These are phyloP conservation scores for Hemitrygon akajei DNA, from an alignment of 2,797 vertebrate species.

Conservation along the genomic window DNA sequence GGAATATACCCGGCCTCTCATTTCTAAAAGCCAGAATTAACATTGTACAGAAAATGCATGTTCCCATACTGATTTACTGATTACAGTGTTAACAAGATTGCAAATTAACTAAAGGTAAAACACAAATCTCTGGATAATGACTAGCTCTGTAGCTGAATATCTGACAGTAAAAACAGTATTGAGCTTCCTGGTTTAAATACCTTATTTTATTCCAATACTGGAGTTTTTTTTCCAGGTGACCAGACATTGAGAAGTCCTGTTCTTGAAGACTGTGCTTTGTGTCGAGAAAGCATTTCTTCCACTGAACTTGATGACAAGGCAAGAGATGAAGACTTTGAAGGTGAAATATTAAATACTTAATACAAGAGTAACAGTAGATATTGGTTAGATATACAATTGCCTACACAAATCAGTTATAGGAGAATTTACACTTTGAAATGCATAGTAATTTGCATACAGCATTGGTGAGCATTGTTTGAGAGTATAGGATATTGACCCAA, in stretches of 20 bases:
- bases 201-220: not conserved
- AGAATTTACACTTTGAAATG: not conserved
- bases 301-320: conserved; percentile 87
- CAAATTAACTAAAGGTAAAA: too few relatives aligned
- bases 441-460: not conserved
- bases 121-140: not conserved
- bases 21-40: not conserved
- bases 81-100: too few relatives aligned
- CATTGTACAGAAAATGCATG: too few relatives aligned
- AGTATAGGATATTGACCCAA: not conserved
- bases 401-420: not conserved
- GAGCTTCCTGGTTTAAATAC: not conserved
- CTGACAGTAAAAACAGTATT: not conserved
- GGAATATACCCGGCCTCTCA: not conserved
- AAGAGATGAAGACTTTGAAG: conserved; percentile 86
- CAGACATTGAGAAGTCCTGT: conserved; percentile 73
- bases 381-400: not conserved
- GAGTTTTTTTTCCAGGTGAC: conserved; percentile 53
- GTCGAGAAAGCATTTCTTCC: conserved; percentile 86
- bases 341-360: conserved; percentile 52
- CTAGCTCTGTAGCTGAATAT: not conserved
- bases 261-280: conserved; percentile 87
- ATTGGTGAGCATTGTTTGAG: not conserved
- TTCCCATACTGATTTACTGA: too few relatives aligned
- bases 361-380: not conserved